Evolutionary conservation across 1,140 invertebrate genomes (phyloP).

Genomic region (Magallana gigas): DNA sequence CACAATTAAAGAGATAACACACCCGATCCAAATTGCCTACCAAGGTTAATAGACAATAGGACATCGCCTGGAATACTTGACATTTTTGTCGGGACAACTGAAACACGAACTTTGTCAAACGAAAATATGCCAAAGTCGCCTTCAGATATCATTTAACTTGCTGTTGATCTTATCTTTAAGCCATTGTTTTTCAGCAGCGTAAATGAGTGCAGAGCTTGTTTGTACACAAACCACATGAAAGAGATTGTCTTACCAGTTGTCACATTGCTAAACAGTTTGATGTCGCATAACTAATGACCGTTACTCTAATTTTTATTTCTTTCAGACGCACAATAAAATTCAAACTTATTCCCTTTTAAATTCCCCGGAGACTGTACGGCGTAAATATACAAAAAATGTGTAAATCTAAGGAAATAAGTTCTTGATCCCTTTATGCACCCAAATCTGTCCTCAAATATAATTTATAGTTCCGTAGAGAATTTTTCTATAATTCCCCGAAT

Average conservation of each 20-base stretch:
- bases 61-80: not conserved
- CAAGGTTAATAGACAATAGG: conserved; percentile 18
- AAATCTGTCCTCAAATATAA: too few species aligned
- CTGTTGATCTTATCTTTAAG: conserved; percentile 30
- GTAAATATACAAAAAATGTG: too few species aligned
- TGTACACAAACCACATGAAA: conserved; percentile 30
- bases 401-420: too few species aligned
- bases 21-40: not conserved
- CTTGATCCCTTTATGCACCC: too few species aligned
- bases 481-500: too few species aligned
- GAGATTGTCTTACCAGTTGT: not conserved
- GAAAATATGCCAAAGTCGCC: conserved; percentile 1
- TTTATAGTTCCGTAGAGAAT: too few species aligned
- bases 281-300: conserved; percentile 1
- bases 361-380: not conserved
- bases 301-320: conserved; percentile 12
- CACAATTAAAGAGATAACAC: not conserved
- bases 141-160: conserved; percentile 17
- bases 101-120: conserved; percentile 28
- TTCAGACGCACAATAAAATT: not conserved
- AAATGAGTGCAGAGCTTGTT: not conserved
- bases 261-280: conserved; percentile 1
- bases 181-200: not conserved
- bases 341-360: not conserved
- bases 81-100: conserved; percentile 17